These are phyloP conservation scores for Cercopithecus mona DNA, from an alignment of 2,113 vertebrate genomes.

Conservation along the genomic window DNA sequence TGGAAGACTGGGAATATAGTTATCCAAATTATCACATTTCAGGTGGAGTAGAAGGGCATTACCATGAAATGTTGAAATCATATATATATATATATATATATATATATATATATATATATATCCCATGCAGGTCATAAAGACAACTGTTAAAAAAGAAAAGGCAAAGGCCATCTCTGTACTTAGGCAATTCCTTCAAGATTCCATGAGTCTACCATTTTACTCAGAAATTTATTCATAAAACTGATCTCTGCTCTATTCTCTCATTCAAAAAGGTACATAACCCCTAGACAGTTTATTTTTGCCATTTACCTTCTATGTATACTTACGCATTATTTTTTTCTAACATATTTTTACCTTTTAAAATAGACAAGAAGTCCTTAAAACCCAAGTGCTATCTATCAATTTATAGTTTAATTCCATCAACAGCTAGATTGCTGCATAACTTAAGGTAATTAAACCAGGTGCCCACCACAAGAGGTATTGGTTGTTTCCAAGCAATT, in stretches of 20 bases:
- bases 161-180: background rate
- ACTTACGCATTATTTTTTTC: background rate
- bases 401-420: background rate
- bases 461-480: background rate
- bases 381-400: background rate
- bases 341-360: background rate
- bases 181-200: background rate
- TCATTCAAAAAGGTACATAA: background rate
- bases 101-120: background rate
- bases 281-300: background rate
- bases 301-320: background rate
- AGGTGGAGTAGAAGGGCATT: background rate
- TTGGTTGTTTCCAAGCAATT: background rate
- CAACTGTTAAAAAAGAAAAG: constrained; percentile 12
- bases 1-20: background rate
- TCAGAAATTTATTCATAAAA: background rate
- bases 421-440: background rate
- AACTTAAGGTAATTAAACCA: background rate
- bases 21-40: background rate
- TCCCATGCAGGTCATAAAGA: background rate
- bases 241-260: background rate
- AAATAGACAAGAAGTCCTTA: background rate
- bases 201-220: background rate
- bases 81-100: background rate
- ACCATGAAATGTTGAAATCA: background rate